Base-by-base conservation (phyloP, 1,140 invertebrate species). In the Parasteatoda tepidariorum region DNA sequence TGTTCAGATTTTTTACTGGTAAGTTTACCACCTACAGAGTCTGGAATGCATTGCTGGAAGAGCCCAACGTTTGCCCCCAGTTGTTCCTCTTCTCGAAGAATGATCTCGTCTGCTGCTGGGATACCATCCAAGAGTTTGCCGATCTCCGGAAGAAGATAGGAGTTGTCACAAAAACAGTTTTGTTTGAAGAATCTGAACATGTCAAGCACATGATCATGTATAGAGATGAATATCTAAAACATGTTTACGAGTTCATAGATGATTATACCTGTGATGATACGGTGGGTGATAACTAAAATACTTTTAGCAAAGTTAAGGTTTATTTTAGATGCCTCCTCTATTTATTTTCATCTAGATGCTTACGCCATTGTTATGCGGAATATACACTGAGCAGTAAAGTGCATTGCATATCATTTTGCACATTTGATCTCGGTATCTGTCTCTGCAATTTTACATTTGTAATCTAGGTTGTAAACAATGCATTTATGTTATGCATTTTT, bases 1-100 rank as follows among this genome's bases (percentile, higher is more conserved):
- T 87, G 73, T 11, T 85, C 79, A 75, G 88, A 87, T 83, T 41
- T 26, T 54, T 84, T 28, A 84, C 71, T 61, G 78, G 78, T 15
- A 70, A 71, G 61, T 57, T 82, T 15, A 82, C 70, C n/a, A 70
- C 70, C 24, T 82, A 82, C 28, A 33, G 67, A 9, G 54, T 82
- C 1, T 82, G 78, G 73, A 0, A 87, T 84, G 83, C 88, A 85
- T 86, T 92, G 41, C 88, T 87, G 67, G 88, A 90, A 75, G 90
- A 91, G 86, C 86, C 88, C 54, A 88, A 89, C 67, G 87, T 89
- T 54, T 93, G 91, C 90, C 92, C 94, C 30, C 93, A 94, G 87
- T 87, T 94, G 55, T 95, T 94, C 87, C 89, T 95, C 18, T 95
- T 93, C 86, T 95, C 94, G 0, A 93, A 92, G 85, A 90, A 90